A percentile compares a stretch with the other conserved stretches of the same genome.
Conservation (phyloP, 2,797 vertebrate species). For the Melanotaenia boesemani region DNA sequence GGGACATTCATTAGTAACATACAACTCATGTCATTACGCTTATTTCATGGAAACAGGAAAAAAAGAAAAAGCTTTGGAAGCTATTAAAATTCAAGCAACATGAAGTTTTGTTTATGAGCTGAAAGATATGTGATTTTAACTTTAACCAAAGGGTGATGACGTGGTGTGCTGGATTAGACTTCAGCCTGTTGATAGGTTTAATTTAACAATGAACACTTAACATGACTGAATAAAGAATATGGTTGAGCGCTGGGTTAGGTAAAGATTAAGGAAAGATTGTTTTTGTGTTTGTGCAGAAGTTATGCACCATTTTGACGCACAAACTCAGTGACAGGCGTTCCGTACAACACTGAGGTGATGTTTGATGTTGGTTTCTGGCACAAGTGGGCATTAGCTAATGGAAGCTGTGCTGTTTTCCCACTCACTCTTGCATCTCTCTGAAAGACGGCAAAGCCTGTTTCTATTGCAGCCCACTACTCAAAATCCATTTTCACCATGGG, state of each 20-base stretch:
- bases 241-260: background rate
- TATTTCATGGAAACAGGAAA: conserved; percentile 41
- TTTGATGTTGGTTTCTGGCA: conserved; percentile 76
- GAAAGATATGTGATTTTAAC: conserved; percentile 30
- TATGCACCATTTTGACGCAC: conserved; percentile 40
- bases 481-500: conserved; percentile 81
- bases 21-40: conserved; percentile 63
- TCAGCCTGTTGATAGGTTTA: background rate
- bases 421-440: conserved; percentile 65
- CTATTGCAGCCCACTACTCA: conserved; percentile 78
- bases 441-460: conserved; percentile 69
- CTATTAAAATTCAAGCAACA: conserved; percentile 21
- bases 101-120: conserved; percentile 26
- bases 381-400: conserved; percentile 88
- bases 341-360: conserved; percentile 42
- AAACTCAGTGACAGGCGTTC: conserved; percentile 39
- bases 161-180: background rate
- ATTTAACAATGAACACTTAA: background rate
- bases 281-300: conserved; percentile 39
- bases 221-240: background rate
- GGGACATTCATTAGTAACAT: conserved; percentile 75
- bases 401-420: conserved; percentile 73
- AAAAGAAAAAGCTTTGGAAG: background rate
- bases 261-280: conserved; percentile 48
- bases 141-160: conserved; percentile 31